Conservation (phyloP, 2,113 vertebrate genomes). For the Mustela lutreola region DNA sequence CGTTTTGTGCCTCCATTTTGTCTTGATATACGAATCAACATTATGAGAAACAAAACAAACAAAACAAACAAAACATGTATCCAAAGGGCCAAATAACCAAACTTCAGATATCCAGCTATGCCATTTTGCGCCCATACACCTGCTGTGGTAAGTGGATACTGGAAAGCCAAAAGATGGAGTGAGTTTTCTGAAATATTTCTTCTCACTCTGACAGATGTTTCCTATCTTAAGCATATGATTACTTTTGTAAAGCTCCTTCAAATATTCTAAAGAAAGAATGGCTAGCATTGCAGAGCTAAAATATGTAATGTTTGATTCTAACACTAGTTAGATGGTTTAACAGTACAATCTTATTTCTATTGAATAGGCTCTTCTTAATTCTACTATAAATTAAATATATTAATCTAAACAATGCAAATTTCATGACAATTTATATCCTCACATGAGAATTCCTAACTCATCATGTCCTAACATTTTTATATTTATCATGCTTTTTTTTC, state of each 20-base stretch:
- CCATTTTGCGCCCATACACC: accelerated
- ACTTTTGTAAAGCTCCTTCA: not conserved
- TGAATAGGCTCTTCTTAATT: not conserved
- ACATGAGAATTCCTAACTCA: not conserved
- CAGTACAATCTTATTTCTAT: not conserved
- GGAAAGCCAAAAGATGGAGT: not conserved
- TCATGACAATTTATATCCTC: not conserved
- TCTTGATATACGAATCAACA: not conserved
- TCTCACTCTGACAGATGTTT: not conserved
- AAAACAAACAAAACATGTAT: too few relatives aligned
- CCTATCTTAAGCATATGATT: not conserved
- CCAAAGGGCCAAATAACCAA: not conserved
- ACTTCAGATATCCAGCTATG: not conserved
- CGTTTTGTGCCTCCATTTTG: not conserved
- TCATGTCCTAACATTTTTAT: not conserved
- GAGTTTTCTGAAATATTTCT: not conserved
- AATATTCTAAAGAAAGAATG: not conserved
- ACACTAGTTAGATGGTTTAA: not conserved
- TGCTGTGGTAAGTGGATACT: not conserved
- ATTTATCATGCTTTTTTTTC: not conserved
- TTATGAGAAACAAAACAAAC: not conserved
- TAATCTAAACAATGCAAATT: not conserved
- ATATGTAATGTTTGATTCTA: not conserved
- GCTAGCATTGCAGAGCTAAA: not conserved
- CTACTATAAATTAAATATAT: not conserved